A percentile compares a stretch with the other conserved stretches of the same genome.
These are phyloP conservation scores for Tursiops truncatus DNA, from an alignment of 2,113 vertebrate species.

Conservation along the genomic window DNA sequence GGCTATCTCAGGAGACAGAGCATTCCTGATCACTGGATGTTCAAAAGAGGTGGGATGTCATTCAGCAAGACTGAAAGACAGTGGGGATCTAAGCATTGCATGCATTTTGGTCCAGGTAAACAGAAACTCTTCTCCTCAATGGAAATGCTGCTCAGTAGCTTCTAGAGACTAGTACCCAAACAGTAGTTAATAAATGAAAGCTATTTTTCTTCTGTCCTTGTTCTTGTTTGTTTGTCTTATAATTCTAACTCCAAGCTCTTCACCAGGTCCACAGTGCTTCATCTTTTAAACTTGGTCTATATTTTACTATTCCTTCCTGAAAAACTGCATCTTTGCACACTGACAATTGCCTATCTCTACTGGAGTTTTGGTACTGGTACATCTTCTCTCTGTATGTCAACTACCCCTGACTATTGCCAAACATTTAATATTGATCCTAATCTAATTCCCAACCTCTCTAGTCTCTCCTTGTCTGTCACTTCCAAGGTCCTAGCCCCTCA, in stretches of 20 bases:
- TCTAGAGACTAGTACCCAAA: background rate
- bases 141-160: background rate
- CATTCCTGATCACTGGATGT: background rate
- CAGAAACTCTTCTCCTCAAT: background rate
- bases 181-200: background rate
- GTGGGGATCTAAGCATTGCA: background rate
- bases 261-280: background rate
- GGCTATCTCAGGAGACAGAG: background rate
- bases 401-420: background rate
- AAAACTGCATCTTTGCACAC: background rate
- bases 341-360: accelerated
- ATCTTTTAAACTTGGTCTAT: background rate
- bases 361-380: background rate
- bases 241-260: background rate
- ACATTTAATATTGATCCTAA: background rate
- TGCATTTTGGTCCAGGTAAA: background rate
- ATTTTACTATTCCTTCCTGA: background rate
- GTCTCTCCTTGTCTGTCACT: background rate
- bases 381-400: background rate
- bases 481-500: background rate
- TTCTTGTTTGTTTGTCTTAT: background rate
- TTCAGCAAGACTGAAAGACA: background rate
- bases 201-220: background rate
- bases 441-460: background rate
- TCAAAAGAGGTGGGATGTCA: background rate